These are phyloP conservation scores for Ptychobarbus kaznakovi DNA, from an alignment of 2,797 vertebrate genomes.

Conservation along the genomic window DNA sequence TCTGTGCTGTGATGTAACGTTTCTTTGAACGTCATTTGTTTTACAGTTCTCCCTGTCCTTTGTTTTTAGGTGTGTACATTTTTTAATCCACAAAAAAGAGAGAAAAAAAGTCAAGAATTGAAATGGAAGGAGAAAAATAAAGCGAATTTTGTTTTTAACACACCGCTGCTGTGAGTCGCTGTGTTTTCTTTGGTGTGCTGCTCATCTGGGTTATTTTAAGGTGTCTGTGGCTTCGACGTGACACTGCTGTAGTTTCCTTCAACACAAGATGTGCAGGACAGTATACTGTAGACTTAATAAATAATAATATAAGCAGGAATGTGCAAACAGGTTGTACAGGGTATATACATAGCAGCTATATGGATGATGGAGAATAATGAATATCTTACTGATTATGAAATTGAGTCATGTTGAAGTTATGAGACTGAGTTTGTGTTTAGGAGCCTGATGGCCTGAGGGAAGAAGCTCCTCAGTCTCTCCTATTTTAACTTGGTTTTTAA, in stretches of 20 bases:
- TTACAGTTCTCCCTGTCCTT: slow-evolving; percentile 65
- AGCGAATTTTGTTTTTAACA: slow-evolving; percentile 80
- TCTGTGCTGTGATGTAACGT: slow-evolving; percentile 72
- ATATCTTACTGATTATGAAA: too few relatives aligned
- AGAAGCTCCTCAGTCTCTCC: too few relatives aligned
- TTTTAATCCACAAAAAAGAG: slow-evolving; percentile 74
- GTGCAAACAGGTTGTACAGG: too few relatives aligned
- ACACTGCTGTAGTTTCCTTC: background rate
- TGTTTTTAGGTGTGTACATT: slow-evolving; percentile 57
- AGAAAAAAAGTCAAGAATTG: slow-evolving; percentile 70
- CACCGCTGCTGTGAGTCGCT: slow-evolving; percentile 66
- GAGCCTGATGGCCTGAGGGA: too few relatives aligned
- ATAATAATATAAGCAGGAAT: too few relatives aligned
- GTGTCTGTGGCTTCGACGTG: background rate
- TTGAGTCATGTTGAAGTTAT: too few relatives aligned
- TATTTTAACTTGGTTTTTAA: too few relatives aligned
- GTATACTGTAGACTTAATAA: too few relatives aligned
- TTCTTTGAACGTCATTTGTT: slow-evolving; percentile 65
- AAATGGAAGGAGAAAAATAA: slow-evolving; percentile 74
- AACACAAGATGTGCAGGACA: background rate
- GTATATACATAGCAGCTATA: too few relatives aligned
- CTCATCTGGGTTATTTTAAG: background rate
- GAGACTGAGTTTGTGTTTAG: too few relatives aligned
- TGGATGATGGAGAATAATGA: too few relatives aligned
- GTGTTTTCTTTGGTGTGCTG: background rate